Conservation (phyloP, 2,888 invertebrate genomes). For the Mythimna lalbum region DNA sequence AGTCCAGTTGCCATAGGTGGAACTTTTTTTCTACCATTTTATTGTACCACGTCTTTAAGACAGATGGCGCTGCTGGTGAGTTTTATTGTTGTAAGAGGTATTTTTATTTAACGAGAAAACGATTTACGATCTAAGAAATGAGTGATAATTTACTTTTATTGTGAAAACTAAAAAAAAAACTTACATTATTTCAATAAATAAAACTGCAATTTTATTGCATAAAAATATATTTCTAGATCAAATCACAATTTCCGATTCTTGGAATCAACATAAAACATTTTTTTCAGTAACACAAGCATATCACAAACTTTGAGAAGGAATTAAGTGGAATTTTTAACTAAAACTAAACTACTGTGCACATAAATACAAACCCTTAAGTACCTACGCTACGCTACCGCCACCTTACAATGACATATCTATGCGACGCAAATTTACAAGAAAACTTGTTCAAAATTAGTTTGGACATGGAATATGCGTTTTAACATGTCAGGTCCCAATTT, state of each 20-base stretch:
- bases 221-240: conserved; percentile 78
- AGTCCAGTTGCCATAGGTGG: conserved; percentile 54
- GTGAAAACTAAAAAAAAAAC: neutral
- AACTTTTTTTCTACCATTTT: conserved; percentile 49
- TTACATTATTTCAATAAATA: conserved; percentile 33
- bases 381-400: conserved; percentile 54
- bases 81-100: neutral
- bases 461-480: conserved; percentile 5
- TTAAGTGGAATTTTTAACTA: conserved; percentile 51
- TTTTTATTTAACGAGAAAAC: neutral
- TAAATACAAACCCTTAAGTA: conserved; percentile 57
- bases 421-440: conserved; percentile 34
- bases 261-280: conserved; percentile 71
- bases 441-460: conserved; percentile 13
- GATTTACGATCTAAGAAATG: too few relatives aligned
- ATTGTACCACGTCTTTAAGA: neutral
- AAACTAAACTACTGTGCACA: conserved; percentile 63
- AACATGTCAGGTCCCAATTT: conserved; percentile 8
- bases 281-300: conserved; percentile 61
- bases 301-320: conserved; percentile 59
- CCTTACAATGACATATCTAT: conserved; percentile 42
- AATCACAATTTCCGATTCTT: conserved; percentile 77
- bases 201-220: conserved; percentile 65
- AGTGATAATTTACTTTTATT: neutral
- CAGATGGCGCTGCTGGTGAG: conserved; percentile 18